These are phyloP conservation scores for Cheilosia pagana DNA, from an alignment of 2,888 invertebrate genomes.

Conservation along the genomic window DNA sequence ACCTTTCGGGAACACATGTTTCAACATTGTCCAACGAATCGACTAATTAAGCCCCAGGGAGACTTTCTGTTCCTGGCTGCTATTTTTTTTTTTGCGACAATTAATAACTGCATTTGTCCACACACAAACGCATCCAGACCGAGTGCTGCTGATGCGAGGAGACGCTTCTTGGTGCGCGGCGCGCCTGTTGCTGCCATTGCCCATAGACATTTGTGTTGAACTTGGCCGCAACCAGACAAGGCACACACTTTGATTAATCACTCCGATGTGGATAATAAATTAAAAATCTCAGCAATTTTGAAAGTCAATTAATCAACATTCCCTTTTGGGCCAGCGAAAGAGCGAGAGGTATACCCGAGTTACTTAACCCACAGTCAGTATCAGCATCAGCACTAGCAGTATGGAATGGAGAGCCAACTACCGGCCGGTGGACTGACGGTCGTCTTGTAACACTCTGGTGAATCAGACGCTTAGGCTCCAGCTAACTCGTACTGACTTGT, in stretches of 20 bases:
- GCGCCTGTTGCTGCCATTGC: constrained; percentile 49
- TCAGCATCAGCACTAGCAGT: too few relatives aligned
- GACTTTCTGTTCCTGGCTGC: constrained; percentile 39
- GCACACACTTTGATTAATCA: constrained; percentile 80
- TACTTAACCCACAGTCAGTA: constrained; percentile 19
- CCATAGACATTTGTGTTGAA: constrained; percentile 41
- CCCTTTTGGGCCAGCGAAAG: constrained; percentile 60
- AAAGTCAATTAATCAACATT: constrained; percentile 83
- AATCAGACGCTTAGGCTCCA: constrained; percentile 68
- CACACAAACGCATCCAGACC: constrained; percentile 46
- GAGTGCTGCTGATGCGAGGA: constrained; percentile 22
- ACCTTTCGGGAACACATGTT: constrained; percentile 33
- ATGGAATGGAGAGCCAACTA: not conserved
- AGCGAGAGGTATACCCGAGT: constrained; percentile 6
- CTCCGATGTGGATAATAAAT: constrained; percentile 83
- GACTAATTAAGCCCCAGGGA: constrained; percentile 60
- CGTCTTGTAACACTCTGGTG: constrained; percentile 67
- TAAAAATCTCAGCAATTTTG: constrained; percentile 84
- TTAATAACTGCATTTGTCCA: constrained; percentile 74
- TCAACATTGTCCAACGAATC: constrained; percentile 53
- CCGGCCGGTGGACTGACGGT: constrained; percentile 33
- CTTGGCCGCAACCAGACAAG: constrained; percentile 46
- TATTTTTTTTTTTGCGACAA: constrained; percentile 51
- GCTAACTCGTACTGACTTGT: constrained; percentile 6
- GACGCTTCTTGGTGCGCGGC: not conserved